These are phyloP conservation scores for Rhadina sibilatrix DNA, from an alignment of 2,113 vertebrate genomes.

Conservation along the genomic window DNA sequence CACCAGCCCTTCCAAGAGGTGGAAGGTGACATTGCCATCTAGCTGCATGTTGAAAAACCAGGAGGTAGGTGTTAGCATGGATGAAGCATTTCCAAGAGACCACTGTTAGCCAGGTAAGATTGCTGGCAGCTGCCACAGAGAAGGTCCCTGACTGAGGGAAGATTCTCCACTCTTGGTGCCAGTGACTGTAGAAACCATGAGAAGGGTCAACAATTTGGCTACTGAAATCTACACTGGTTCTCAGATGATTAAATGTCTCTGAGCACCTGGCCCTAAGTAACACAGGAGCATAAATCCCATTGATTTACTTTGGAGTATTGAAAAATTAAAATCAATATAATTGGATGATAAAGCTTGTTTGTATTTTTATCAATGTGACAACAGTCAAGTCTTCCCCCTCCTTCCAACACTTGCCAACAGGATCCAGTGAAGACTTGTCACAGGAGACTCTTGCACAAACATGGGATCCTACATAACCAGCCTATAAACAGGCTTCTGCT, in stretches of 20 bases:
- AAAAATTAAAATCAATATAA: background rate
- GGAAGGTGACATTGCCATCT: conserved; percentile 31
- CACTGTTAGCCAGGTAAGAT: background rate
- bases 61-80: background rate
- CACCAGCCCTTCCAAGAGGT: rapidly evolving
- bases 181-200: background rate
- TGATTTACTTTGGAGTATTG: background rate
- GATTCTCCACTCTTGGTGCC: background rate
- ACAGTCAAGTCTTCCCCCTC: background rate
- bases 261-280: background rate
- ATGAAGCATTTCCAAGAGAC: background rate
- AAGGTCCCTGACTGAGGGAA: background rate
- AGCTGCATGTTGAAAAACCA: background rate
- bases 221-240: background rate
- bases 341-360: background rate
- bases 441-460: background rate
- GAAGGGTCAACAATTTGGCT: background rate
- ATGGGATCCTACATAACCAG: background rate
- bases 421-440: background rate
- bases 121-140: background rate
- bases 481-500: background rate
- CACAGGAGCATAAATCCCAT: background rate
- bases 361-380: background rate
- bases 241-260: background rate
- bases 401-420: background rate